Percentiles rank a stretch among this genome's conserved stretches.
Evolutionary conservation across 2,113 vertebrate genomes (phyloP).

Genomic region (Vireo altiloquus): DNA sequence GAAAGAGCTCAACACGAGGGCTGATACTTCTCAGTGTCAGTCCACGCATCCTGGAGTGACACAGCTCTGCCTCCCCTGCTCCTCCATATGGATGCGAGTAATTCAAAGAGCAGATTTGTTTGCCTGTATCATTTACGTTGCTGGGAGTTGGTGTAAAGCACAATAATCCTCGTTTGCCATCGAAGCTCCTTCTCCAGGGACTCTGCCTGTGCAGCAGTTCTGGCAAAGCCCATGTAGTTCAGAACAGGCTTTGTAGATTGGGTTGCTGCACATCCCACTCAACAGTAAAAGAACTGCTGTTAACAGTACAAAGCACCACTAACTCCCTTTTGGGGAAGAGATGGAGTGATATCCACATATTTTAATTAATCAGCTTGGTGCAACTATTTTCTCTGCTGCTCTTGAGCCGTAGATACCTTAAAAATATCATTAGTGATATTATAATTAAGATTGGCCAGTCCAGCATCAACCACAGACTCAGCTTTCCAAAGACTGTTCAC

Average conservation of each 20-base stretch:
- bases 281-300: neutral
- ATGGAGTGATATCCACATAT: neutral
- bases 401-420: neutral
- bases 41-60: neutral
- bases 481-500: neutral
- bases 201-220: neutral
- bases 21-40: neutral
- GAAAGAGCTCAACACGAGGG: neutral
- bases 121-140: neutral
- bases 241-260: neutral
- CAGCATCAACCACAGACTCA: neutral
- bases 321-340: neutral
- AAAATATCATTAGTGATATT: neutral
- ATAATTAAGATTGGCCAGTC: neutral
- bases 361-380: neutral
- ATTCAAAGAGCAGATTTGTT: slow-evolving; percentile 25
- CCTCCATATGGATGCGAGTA: neutral
- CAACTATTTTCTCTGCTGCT: neutral
- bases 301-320: neutral
- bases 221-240: neutral
- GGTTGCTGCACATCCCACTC: neutral
- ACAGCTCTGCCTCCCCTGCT: slow-evolving; percentile 15
- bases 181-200: neutral
- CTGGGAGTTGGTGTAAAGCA: slow-evolving; percentile 32
- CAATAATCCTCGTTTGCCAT: slow-evolving; percentile 30